Conservation (phyloP, 2,797 vertebrate species). For the Sebastes trivittatus region DNA sequence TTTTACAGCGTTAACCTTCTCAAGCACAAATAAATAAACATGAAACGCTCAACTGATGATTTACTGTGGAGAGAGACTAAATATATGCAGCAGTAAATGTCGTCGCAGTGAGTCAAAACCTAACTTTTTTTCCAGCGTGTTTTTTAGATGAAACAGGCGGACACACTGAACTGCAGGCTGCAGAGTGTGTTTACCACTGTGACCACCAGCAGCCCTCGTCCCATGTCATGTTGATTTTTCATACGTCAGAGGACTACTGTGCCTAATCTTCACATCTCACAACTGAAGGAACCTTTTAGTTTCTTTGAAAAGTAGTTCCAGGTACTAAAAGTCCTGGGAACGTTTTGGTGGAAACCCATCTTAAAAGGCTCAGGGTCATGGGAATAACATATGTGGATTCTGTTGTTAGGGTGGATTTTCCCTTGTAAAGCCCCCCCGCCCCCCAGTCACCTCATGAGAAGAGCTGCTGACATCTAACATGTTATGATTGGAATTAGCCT, state of each 20-base stretch:
- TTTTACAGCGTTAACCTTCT: background rate
- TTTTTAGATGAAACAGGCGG: background rate
- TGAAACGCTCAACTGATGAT: background rate
- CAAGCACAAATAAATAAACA: background rate
- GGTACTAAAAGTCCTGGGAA: background rate
- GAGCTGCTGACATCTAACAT: constrained; percentile 64
- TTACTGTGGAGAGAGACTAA: background rate
- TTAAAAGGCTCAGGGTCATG: constrained; percentile 20
- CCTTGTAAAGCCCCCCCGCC: constrained; percentile 14
- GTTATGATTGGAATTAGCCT: constrained; percentile 65
- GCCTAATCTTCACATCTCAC: background rate
- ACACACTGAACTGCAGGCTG: no score
- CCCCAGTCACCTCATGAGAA: constrained; percentile 26
- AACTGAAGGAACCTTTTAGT: background rate
- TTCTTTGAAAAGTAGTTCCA: background rate
- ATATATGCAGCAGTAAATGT: background rate
- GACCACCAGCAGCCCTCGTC: background rate
- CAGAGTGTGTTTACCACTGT: background rate
- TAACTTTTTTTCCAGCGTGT: background rate
- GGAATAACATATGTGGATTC: constrained; percentile 31
- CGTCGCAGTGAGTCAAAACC: no score
- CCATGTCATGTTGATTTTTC: background rate
- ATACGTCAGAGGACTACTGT: no score
- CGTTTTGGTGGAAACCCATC: background rate
- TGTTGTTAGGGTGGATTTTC: constrained; percentile 37